Evolutionary conservation across 2,797 vertebrate genomes (phyloP).

Genomic region (Falco berigora): DNA sequence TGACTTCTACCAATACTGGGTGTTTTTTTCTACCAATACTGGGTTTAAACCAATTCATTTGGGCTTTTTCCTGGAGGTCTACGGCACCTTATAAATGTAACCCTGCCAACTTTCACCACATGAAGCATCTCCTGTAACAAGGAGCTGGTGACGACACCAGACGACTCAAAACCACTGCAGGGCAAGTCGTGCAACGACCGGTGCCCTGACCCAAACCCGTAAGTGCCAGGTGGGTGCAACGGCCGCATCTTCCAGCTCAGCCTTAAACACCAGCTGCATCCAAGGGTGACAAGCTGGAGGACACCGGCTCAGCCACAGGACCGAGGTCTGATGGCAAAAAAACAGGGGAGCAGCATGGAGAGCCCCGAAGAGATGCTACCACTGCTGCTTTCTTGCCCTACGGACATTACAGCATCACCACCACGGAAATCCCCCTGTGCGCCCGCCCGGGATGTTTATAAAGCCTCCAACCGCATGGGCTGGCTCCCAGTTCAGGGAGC

Average conservation of each 20-base stretch:
- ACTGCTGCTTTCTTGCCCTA: neutral
- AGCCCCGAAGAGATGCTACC: neutral
- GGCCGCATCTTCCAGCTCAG: neutral
- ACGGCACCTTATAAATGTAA: neutral
- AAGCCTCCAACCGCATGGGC: rapidly evolving
- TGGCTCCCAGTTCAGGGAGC: neutral
- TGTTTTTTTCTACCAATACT: neutral
- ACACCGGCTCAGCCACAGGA: neutral
- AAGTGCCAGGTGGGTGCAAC: neutral
- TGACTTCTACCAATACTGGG: neutral
- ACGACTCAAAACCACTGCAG: neutral
- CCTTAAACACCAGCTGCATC: neutral
- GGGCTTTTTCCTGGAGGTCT: neutral
- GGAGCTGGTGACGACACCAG: neutral
- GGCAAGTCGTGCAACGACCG: neutral
- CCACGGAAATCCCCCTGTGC: neutral
- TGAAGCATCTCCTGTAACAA: neutral
- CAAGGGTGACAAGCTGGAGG: neutral
- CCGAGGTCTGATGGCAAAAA: neutral
- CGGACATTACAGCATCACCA: neutral
- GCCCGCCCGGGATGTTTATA: neutral
- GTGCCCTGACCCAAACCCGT: rapidly evolving
- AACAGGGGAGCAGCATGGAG: neutral
- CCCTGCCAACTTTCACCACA: neutral
- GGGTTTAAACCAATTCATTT: neutral